Evolutionary conservation across 2,797 vertebrate genomes (phyloP).

Genomic region (Pseudochirops cupreus): DNA sequence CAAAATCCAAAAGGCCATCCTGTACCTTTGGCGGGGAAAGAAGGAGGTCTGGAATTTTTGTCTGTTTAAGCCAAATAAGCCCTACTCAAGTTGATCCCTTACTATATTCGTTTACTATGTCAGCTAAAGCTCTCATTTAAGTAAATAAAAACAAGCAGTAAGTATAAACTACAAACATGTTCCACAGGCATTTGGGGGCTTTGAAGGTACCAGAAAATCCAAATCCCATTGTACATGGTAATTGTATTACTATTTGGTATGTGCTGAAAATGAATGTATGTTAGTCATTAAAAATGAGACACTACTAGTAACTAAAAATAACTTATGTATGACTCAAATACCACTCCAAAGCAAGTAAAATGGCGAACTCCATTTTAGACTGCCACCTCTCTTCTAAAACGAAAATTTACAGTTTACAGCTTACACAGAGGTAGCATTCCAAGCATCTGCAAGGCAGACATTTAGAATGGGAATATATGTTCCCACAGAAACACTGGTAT

Average conservation of each 20-base stretch:
- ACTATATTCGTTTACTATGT: constrained; percentile 11
- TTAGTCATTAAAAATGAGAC: constrained; percentile 41
- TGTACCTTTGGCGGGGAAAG: background rate
- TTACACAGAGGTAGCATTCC: background rate
- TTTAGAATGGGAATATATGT: background rate
- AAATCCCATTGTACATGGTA: background rate
- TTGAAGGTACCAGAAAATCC: constrained; percentile 2
- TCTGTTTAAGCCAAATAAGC: background rate
- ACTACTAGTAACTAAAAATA: constrained; percentile 45
- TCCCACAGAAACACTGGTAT: background rate
- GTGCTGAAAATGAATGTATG: constrained; percentile 1
- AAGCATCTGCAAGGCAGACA: background rate
- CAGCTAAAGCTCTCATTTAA: background rate
- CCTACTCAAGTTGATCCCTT: background rate
- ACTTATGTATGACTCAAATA: constrained; percentile 9
- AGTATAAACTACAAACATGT: constrained; percentile 12
- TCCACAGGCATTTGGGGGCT: constrained; percentile 10
- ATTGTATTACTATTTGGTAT: background rate
- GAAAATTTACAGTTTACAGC: background rate
- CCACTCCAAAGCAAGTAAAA: constrained; percentile 44
- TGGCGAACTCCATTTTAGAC: background rate
- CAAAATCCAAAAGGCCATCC: background rate
- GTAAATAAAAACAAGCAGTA: background rate
- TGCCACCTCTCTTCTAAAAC: background rate
- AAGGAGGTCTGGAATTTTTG: background rate